Evolutionary conservation across 2,797 vertebrate species (phyloP).

Genomic region (Chelidonichthys spinosus): DNA sequence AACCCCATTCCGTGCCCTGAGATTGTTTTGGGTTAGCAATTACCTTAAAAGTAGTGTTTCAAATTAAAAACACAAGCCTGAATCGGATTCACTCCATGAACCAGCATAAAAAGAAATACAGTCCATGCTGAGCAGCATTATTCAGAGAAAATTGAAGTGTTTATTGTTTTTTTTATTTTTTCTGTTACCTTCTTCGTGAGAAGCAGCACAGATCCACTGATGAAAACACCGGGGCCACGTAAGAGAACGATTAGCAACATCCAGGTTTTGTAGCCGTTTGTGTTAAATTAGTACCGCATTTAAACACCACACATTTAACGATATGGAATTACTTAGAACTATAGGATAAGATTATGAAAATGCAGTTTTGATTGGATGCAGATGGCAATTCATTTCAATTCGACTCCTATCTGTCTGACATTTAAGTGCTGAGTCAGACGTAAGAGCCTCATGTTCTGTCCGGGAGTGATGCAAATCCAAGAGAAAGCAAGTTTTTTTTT

Average conservation of each 20-base stretch:
- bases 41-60: not conserved
- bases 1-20: not conserved
- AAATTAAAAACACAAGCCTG: not conserved
- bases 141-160: not conserved
- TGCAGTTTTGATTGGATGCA: not conserved
- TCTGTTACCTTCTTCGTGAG: not conserved
- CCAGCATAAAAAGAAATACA: not conserved
- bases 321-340: not conserved
- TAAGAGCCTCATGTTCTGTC: not conserved
- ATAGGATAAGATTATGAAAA: not conserved
- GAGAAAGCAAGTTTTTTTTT: not conserved
- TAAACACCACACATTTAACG: not conserved
- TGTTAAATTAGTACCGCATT: not conserved
- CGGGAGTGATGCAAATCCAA: not conserved
- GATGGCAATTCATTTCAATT: not conserved
- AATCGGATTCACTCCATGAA: not conserved
- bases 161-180: slow-evolving; percentile 22
- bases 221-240: not conserved
- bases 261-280: slow-evolving; percentile 2
- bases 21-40: not conserved
- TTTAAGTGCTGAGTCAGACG: not conserved
- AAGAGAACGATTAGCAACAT: not conserved
- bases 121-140: not conserved
- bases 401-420: not conserved
- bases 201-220: not conserved